These are phyloP conservation scores for Sebastes vulpes DNA, from an alignment of 2,797 vertebrate genomes.

Conservation along the genomic window DNA sequence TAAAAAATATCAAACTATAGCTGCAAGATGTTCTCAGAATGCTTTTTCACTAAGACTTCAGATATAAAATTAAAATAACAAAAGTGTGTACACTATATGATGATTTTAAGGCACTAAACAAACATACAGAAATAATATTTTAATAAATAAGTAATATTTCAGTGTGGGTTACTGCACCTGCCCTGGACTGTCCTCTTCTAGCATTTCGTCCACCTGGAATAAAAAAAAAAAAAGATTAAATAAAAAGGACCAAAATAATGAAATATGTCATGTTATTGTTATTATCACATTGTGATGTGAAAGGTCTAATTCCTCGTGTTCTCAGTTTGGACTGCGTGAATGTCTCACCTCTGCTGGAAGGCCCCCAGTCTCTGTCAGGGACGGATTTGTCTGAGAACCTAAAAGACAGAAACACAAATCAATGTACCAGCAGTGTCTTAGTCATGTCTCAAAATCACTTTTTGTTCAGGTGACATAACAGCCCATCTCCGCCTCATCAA, in stretches of 20 bases:
- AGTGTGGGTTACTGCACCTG: conserved; percentile 74
- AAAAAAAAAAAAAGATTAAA: neutral
- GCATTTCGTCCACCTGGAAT: conserved; percentile 82
- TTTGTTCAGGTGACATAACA: conserved; percentile 4
- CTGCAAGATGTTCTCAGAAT: neutral
- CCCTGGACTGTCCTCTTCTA: conserved; percentile 78
- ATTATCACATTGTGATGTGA: neutral
- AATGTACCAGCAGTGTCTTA: neutral
- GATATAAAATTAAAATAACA: neutral
- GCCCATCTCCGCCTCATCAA: neutral
- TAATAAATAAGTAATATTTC: neutral
- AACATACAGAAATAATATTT: too few species aligned
- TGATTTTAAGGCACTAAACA: neutral
- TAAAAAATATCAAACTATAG: neutral
- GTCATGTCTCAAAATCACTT: conserved; percentile 11
- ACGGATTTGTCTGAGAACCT: conserved; percentile 86
- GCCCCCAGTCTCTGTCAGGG: conserved; percentile 77
- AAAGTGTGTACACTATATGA: neutral
- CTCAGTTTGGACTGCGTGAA: neutral
- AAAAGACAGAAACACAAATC: conserved; percentile 36
- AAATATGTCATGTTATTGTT: neutral
- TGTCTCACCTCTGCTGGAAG: conserved; percentile 81
- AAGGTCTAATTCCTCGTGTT: neutral
- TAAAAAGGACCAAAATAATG: neutral
- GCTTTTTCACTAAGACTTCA: neutral